Evolutionary conservation across 2,888 invertebrate species (phyloP).

Genomic region (Orthosia gothica): DNA sequence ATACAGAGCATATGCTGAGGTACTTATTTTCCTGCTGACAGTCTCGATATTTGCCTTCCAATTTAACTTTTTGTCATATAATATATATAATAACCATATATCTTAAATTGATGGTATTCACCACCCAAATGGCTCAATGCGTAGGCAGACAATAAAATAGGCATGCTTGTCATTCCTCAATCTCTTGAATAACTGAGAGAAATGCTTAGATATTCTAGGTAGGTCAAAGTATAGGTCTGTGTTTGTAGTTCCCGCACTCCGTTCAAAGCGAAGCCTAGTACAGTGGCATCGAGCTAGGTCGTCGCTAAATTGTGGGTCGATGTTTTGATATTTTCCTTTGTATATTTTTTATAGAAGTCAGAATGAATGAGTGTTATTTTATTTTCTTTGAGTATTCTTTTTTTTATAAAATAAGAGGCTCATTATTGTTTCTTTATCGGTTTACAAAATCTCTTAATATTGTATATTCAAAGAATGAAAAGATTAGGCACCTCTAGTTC

Average conservation of each 20-base stretch:
- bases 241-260: conserved; percentile 48
- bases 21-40: too few relatives aligned
- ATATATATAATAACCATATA: too few relatives aligned
- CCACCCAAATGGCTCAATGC: neutral
- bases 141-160: conserved; percentile 28
- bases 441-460: too few relatives aligned
- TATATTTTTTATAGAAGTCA: neutral
- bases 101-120: conserved; percentile 1
- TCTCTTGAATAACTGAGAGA: conserved; percentile 36
- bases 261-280: conserved; percentile 47
- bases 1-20: too few relatives aligned
- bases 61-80: too few relatives aligned
- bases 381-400: neutral
- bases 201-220: conserved; percentile 18
- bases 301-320: conserved; percentile 17
- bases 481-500: too few relatives aligned
- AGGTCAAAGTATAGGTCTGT: conserved; percentile 5
- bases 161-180: conserved; percentile 22
- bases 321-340: conserved; percentile 6
- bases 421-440: too few relatives aligned
- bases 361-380: neutral
- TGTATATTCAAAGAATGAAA: too few relatives aligned
- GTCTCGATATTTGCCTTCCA: too few relatives aligned
- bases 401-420: neutral
- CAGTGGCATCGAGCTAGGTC: conserved; percentile 49